Evolutionary conservation across 2,797 vertebrate species (phyloP).

Genomic region (Alfaro cultratus): DNA sequence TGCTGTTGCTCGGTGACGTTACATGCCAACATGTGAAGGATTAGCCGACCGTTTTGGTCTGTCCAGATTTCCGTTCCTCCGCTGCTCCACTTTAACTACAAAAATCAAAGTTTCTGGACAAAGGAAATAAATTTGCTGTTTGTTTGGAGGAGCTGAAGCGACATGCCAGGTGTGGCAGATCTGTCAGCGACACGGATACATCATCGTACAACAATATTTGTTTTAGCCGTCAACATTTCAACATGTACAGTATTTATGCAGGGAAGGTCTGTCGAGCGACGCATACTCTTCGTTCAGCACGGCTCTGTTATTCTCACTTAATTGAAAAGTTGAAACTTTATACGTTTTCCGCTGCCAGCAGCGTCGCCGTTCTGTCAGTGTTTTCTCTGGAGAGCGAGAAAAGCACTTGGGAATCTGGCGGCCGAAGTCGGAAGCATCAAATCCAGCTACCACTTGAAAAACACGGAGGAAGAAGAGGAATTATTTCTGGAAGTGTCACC

Average conservation of each 20-base stretch:
- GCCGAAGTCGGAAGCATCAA: not conserved
- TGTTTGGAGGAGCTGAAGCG: not conserved
- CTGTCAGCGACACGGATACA: conserved; percentile 8
- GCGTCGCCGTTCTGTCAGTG: conserved; percentile 12
- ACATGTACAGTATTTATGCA: conserved; percentile 13
- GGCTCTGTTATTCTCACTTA: not conserved
- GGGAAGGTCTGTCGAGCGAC: conserved; percentile 11
- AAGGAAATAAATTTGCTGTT: not conserved
- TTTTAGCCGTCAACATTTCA: conserved; percentile 22
- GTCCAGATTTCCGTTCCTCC: not conserved
- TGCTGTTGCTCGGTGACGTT: conserved; percentile 25
- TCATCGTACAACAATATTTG: conserved; percentile 22
- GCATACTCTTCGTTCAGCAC: conserved; percentile 12
- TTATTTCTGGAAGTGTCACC: conserved; percentile 5
- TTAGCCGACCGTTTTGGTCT: not conserved
- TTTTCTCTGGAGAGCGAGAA: conserved; percentile 8
- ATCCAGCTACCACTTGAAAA: conserved; percentile 14
- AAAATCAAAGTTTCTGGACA: conserved; percentile 3
- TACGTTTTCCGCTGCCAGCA: conserved; percentile 10
- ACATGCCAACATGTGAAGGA: not conserved
- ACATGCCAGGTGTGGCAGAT: conserved; percentile 16
- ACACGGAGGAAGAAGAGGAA: conserved; percentile 6
- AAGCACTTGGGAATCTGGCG: not conserved
- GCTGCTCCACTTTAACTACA: not conserved
- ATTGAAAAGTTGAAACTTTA: conserved; percentile 19